Conservation (phyloP, 1,140 invertebrate species). For the Mycetomoellerius zeteki region DNA sequence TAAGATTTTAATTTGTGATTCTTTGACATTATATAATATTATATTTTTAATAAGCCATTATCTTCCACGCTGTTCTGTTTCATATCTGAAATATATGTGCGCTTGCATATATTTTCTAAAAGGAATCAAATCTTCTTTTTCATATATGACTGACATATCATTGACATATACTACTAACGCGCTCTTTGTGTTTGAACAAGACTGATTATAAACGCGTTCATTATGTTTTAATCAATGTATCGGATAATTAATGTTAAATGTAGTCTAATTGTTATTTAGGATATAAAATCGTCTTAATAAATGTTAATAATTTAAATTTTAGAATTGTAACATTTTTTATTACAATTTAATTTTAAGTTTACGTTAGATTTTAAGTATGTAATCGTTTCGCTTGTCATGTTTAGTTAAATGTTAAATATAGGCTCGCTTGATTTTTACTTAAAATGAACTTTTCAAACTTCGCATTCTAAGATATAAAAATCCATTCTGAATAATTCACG, state of each 20-base stretch:
- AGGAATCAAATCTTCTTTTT: not conserved
- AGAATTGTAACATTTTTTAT: not conserved
- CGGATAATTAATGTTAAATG: no score
- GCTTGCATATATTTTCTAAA: not conserved
- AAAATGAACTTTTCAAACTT: not conserved
- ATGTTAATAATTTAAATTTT: not conserved
- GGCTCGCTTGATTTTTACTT: not conserved
- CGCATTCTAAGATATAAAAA: not conserved
- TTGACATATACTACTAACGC: slow-evolving; percentile 1
- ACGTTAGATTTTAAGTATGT: not conserved
- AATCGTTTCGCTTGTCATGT: not conserved
- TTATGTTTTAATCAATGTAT: not conserved
- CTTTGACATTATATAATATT: slow-evolving; percentile 12
- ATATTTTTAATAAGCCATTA: not conserved
- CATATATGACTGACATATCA: not conserved
- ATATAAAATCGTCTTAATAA: not conserved
- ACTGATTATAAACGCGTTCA: not conserved
- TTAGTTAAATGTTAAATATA: not conserved
- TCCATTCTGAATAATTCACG: not conserved
- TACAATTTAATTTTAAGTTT: not conserved
- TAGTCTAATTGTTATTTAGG: not conserved
- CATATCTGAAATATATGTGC: not conserved
- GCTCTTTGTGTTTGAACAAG: not conserved
- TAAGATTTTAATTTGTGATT: slow-evolving; percentile 32
- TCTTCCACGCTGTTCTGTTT: not conserved